Evolutionary conservation across 1,140 invertebrate species (phyloP), one percentile per base, ranked within the genome.

Genomic region (Conopomorpha cramerella): DNA sequence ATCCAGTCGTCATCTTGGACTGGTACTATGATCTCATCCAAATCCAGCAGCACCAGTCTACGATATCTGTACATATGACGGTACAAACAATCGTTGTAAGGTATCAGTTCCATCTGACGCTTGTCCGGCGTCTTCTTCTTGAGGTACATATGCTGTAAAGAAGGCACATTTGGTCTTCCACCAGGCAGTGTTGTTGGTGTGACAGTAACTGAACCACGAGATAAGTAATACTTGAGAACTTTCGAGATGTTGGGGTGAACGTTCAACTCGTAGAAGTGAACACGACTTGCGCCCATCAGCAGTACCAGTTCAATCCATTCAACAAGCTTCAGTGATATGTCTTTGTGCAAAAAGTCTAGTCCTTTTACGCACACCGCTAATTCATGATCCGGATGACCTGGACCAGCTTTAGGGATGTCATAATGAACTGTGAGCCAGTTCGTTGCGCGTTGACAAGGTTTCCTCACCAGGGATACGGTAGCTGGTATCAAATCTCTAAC

Each of bases 331-430:
- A 95, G 90, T 0, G 91, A 94, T 0, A 96, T 64, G 65, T 97
- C 95, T 52, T 95, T 91, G 59, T 95, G 88, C 0, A 94, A 80
- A 48, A 96, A 96, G 62, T 96, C 93, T 8, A 98, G 68, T 0
- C 82, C 95, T 79, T 97, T 98, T n/a, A 97, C 94, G 60, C 95
- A 98, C 0, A 97, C 93, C 0, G 93, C 94, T 62, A 97, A 95
- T 1, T 88, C 86, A n/a, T n/a, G n/a, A 51, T 90, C 86, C 87
- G 41, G 80, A 79, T 34, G 54, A 68, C 31, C 8, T 41, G 46
- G 8, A 54, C 52, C 27, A 59, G 49, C 16, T 45, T 6, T 8
- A 89, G 86, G 39, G 84, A 83, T 49, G n/a, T 92, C 85, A 64
- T 93, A 90, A 42, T 93, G 88, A 1, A 96, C 90, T 2, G 88